Base-by-base conservation (phyloP, 2,888 invertebrate genomes). In the Ophioninae sp. region DNA sequence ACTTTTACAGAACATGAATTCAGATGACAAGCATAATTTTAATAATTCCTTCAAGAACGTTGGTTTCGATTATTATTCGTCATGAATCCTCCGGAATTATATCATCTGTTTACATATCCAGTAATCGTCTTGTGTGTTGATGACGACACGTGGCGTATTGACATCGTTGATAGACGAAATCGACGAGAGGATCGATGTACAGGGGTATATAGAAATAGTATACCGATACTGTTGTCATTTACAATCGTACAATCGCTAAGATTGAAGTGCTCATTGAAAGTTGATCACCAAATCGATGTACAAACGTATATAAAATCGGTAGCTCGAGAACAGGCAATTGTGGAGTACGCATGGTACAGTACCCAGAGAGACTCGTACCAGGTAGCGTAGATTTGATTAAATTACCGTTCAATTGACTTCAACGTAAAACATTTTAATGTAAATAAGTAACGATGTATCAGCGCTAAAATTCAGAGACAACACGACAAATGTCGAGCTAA, bases 161-260 rank as follows among this genome's bases (percentile, higher is more conserved):
- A 67, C 44, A 51, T 44, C 23, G 23, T 44, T 23, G 59, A 67
- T 58, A 56, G 63, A 41, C 39, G 74, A 69, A 41, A 75, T n/a
- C n/a, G 9, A 9, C 56, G 20, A 41, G 6, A 68, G 20, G n/a
- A n/a, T 58, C n/a, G 30, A 56, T 71, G 30, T 30, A 65, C 37
- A 44, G n/a, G 20, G 8, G 8, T 41, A 10, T 1, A 58, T 58
- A 56, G 23, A 10, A 1, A 64, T 41, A 39, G 30, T 69, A 30
- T 23, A 75, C 22, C 73, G 13, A 65, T 75, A 56, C 79, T 79
- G 59, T 82, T 82, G 79, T 61, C 51, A 39, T 82, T 75, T 22
- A 9, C 10, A 58, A 63, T 71, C 44, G 22, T 58, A 77, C 56
- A 30, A 59, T 78, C 17, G 30, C 44, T 71, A 76, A 22, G 41